A percentile compares a stretch with the other conserved stretches of the same genome.
These are phyloP conservation scores for Pseudoatta argentina DNA, from an alignment of 1,140 invertebrate genomes.

Conservation along the genomic window DNA sequence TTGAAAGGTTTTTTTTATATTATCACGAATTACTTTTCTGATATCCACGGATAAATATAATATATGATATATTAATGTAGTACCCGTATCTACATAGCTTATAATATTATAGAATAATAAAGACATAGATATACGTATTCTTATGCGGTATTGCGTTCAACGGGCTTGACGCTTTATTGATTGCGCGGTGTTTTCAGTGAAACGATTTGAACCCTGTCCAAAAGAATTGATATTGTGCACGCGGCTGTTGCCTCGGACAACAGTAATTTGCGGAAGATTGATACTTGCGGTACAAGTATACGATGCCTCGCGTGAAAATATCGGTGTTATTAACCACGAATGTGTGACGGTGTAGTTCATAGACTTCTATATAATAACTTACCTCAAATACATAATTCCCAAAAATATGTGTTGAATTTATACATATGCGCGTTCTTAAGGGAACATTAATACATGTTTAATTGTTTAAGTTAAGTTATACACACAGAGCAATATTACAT, in stretches of 20 bases:
- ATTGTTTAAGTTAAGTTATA: no score
- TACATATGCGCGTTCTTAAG: no score
- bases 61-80: not conserved
- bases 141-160: not conserved
- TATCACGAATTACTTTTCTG: not conserved
- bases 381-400: no score
- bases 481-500: no score
- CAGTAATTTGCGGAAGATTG: constrained; percentile 62
- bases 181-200: constrained; percentile 35
- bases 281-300: constrained; percentile 47
- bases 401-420: no score
- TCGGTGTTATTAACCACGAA: constrained; percentile 13
- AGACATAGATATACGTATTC: not conserved
- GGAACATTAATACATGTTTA: no score
- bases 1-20: not conserved
- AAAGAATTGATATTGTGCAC: constrained; percentile 52
- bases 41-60: not conserved
- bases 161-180: constrained; percentile 52
- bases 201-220: constrained; percentile 46
- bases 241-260: constrained; percentile 50
- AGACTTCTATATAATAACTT: no score
- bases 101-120: constrained; percentile 12
- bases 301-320: constrained; percentile 29
- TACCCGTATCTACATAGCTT: not conserved
- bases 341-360: not conserved